Conservation (phyloP, 2,113 vertebrate genomes). For the Dasyprocta punctata region DNA sequence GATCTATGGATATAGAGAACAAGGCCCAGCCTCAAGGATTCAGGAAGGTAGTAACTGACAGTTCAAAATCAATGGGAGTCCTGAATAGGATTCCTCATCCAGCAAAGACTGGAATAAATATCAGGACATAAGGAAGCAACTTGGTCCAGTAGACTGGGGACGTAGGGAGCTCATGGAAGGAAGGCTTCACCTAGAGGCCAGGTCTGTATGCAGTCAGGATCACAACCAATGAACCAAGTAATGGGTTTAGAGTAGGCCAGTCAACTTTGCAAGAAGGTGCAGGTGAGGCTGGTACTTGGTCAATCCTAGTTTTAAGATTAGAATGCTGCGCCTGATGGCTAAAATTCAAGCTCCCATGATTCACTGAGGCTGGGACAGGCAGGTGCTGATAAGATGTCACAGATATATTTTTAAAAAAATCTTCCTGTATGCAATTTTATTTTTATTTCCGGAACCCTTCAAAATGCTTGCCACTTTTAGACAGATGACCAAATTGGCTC, state of each 20-base stretch:
- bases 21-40: background rate
- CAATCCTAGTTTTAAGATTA: background rate
- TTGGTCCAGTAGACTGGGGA: background rate
- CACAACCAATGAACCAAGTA: background rate
- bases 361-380: background rate
- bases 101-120: background rate
- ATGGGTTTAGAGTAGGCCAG: background rate
- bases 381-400: background rate
- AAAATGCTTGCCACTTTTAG: slow-evolving; percentile 44
- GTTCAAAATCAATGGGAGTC: background rate
- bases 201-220: background rate
- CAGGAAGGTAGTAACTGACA: background rate
- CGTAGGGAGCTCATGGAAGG: background rate
- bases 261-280: background rate
- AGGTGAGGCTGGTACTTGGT: background rate
- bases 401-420: background rate
- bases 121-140: background rate
- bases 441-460: slow-evolving; percentile 35
- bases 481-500: background rate
- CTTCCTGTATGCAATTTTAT: slow-evolving; percentile 28
- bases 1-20: background rate
- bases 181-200: background rate
- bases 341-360: background rate
- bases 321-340: background rate
- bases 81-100: background rate